Base-by-base conservation (phyloP, 2,113 vertebrate genomes). In the Mirounga angustirostris region DNA sequence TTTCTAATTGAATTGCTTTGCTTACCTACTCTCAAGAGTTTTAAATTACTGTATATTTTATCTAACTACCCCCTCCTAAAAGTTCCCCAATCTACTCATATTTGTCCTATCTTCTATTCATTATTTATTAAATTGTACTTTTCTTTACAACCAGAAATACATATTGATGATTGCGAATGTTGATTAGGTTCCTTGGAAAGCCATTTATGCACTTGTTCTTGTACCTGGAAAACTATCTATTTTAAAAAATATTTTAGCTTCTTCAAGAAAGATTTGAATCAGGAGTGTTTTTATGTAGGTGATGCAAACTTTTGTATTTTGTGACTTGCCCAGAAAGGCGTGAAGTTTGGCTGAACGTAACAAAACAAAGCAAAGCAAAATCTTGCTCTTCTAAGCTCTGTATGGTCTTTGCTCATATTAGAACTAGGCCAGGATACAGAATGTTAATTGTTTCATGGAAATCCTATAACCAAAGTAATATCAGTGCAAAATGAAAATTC, bases 71-170 rank as follows among this genome's bases (percentile, higher is more conserved):
- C 11, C 36, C 5, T 95, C 50, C 7, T 43, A 56, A 40, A 76
- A 15, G 28, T 95, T 56, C 46, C n/a, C 43, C 50, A 30, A 85
- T 91, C 80, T 95, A 46, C 36, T 97, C 33, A 63, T 36, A 82
- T 81, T 92, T 36, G 86, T 40, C 8, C 18, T 89, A 10, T 22
- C 59, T 95, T 86, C 21, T 97, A 0, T 21, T 98, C 94, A 94
- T 92, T 97, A 95, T 82, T 95, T 95, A 95, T 90, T 94, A n/a
- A 89, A 90, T 14, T 76, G 50, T 85, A 56, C 50, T 97, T 59
- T 65, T 98, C 71, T 94, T 96, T 86, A 73, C 50, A 91, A 92
- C 87, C 67, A 97, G 92, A 97, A 97, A 93, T n/a, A 52, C 58
- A 36, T 46, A 85, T 56, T 74, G 12, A 93, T 92, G 24, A 95